Evolutionary conservation across 1,140 invertebrate genomes (phyloP).

Genomic region (Drosophila kohkoa): DNA sequence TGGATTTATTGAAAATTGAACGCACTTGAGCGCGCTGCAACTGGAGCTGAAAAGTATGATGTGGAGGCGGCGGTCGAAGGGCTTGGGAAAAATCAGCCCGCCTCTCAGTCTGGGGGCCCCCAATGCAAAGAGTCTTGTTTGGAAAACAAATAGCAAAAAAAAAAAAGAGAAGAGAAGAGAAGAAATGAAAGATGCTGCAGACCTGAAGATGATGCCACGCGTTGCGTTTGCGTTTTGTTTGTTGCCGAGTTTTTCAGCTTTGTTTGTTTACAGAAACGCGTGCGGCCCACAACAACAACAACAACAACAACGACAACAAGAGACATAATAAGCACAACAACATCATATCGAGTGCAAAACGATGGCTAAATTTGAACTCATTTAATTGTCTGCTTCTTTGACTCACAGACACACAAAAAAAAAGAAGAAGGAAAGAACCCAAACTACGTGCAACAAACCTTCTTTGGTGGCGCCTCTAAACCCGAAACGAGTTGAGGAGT

Average conservation of each 20-base stretch:
- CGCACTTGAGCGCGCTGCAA: constrained; percentile 64
- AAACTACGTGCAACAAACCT: constrained; percentile 2
- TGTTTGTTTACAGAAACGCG: constrained; percentile 81
- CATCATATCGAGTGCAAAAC: constrained; percentile 35
- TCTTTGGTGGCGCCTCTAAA: constrained; percentile 48
- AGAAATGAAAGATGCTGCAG: constrained; percentile 32
- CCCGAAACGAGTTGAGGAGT: constrained; percentile 49
- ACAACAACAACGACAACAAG: constrained; percentile 13
- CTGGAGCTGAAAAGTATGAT: constrained; percentile 4
- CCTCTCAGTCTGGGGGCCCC: constrained; percentile 67
- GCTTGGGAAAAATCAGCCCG: constrained; percentile 35
- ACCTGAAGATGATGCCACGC: constrained; percentile 64
- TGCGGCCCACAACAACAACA: constrained; percentile 64
- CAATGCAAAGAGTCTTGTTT: constrained; percentile 72
- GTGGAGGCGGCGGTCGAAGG: neutral
- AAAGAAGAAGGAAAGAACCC: neutral
- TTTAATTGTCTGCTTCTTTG: constrained; percentile 46
- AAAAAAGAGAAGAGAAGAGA: neutral
- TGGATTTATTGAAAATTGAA: constrained; percentile 83
- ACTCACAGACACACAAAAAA: constrained; percentile 7
- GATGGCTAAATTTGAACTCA: constrained; percentile 54
- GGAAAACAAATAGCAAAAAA: constrained; percentile 67
- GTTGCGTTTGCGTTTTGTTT: constrained; percentile 54
- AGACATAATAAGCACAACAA: constrained; percentile 35
- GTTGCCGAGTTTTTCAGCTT: constrained; percentile 57